Evolutionary conservation across 92 coral and sea anemone genomes (phyloP).

Genomic region (Pocillopora meandrina): DNA sequence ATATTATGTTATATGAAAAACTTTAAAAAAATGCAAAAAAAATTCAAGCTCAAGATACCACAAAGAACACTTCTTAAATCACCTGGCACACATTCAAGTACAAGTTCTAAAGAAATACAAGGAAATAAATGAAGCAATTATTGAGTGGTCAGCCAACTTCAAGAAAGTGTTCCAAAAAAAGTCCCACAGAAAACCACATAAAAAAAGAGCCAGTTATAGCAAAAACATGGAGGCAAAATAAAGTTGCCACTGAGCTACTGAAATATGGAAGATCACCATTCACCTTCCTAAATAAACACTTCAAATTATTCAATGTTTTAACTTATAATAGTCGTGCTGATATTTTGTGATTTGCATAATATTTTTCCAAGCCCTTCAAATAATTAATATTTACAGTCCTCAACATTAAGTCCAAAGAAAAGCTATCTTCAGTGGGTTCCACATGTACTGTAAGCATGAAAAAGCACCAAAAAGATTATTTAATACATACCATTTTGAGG

Average conservation of each 20-base stretch:
- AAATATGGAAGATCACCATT: neutral
- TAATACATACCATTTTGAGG: no score
- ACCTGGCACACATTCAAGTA: conserved; percentile 27
- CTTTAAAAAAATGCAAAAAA: conserved; percentile 23
- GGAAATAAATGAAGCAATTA: neutral
- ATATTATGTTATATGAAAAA: conserved; percentile 41
- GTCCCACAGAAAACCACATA: neutral
- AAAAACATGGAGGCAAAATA: neutral
- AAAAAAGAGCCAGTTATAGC: neutral
- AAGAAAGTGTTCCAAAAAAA: conserved; percentile 9
- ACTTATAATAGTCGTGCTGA: no score
- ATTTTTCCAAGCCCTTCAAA: no score
- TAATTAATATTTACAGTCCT: no score
- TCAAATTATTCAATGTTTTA: no score
- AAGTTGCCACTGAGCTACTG: neutral
- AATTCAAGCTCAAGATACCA: conserved; percentile 55
- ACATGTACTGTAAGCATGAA: no score
- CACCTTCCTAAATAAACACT: neutral
- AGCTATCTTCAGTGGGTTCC: no score
- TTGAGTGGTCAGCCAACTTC: neutral
- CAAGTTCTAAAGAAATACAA: conserved; percentile 54
- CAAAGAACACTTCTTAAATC: conserved; percentile 45
- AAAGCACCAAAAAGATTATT: no score
- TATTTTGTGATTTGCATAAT: no score
- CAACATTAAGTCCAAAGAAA: no score